Conservation (phyloP, 2,888 invertebrate genomes). For the Orchesella flavescens region DNA sequence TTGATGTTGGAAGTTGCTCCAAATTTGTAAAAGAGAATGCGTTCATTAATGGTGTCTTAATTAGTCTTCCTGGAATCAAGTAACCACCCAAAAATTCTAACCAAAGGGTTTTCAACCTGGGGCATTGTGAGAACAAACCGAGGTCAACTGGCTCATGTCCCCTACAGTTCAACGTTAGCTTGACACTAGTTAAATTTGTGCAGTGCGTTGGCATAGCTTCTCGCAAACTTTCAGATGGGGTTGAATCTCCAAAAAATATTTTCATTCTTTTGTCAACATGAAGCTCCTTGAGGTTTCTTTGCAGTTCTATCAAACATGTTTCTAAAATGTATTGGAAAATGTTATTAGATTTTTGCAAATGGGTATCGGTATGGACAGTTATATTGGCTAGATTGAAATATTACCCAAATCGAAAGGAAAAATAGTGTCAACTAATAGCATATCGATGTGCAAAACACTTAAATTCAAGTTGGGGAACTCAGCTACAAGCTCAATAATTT, state of each 20-base stretch:
- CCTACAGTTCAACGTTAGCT: conserved; percentile 22
- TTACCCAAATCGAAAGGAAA: too few relatives aligned
- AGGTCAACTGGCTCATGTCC: conserved; percentile 23
- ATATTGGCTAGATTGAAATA: too few relatives aligned
- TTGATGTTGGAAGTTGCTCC: conserved; percentile 1
- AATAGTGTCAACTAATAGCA: too few relatives aligned
- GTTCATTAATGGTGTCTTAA: conserved; percentile 7
- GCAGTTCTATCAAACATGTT: conserved; percentile 5
- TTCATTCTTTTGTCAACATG: conserved; percentile 23
- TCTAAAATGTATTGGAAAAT: too few relatives aligned
- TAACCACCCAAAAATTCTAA: conserved; percentile 18
- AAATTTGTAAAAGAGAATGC: conserved; percentile 17
- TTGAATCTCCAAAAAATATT: neutral
- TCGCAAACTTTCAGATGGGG: neutral
- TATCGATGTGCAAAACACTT: too few relatives aligned
- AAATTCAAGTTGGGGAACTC: too few relatives aligned
- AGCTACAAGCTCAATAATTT: too few relatives aligned
- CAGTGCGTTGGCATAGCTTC: neutral
- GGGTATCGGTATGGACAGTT: too few relatives aligned
- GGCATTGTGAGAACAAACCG: conserved; percentile 5
- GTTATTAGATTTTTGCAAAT: too few relatives aligned
- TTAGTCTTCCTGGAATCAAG: conserved; percentile 14
- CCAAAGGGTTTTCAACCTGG: conserved; percentile 29
- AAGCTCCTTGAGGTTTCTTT: neutral
- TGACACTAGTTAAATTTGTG: neutral